Evolutionary conservation across 2,888 invertebrate species (phyloP), one percentile per base, ranked within the genome.

Genomic region (Microctonus brassicae): DNA sequence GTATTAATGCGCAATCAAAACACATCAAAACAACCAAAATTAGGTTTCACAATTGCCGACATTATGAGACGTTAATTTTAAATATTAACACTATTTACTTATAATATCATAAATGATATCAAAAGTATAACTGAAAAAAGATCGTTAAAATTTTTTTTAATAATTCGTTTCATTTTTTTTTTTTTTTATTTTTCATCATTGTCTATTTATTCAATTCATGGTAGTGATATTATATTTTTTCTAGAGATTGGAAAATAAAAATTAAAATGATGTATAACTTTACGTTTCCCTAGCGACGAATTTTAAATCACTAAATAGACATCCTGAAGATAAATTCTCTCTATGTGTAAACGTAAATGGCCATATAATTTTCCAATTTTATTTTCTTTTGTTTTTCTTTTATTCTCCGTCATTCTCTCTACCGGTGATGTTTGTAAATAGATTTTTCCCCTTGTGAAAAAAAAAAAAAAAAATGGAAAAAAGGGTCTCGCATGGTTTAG

Each of bases 31-130:
- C 82, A 86, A 29, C 89, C 89, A 9, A 91, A 90, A 79, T 88
- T 94, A 76, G 95, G 95, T 0, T 96, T 96, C 88, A 94, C 94
- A 79, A 96, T 96, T 88, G 95, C 94, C 81, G 95, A 96, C 83
- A 96, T 96, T 77, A 94, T 96, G 94, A 94, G 93, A 87, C 93
- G 95, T 89, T 95, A 92, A 89, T 26, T 1, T 13, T 24, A 22
- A 24, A n/a, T 9, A 17, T 26, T 20, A 2, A 47, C n/a, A 47
- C n/a, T 11, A 55, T 3, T 4, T 24, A 13, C 3, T 17, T n/a
- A n/a, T n/a, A n/a, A 17, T 47, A 20, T 17, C n/a, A 47, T n/a
- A 47, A 6, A 17, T 9, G 4, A 29, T 22, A 29, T 11, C 24
- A 57, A 11, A n/a, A 57, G 26, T 57, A 7, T 57, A 7, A 47